These are phyloP conservation scores for Hyles vespertilio DNA, from an alignment of 1,140 invertebrate species.

Conservation along the genomic window DNA sequence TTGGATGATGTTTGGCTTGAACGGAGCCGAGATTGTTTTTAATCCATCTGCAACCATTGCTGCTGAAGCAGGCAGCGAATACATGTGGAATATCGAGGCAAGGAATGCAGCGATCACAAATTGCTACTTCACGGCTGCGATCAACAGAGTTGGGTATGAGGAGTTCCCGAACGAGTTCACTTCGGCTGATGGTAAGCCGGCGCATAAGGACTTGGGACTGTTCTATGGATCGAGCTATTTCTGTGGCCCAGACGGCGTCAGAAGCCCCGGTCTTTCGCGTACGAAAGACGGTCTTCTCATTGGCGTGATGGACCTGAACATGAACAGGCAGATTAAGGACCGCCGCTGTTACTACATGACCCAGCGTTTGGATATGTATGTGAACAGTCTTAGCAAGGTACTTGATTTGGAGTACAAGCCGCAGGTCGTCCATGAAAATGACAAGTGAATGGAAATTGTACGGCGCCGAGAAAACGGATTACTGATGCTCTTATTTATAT, in stretches of 20 bases:
- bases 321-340: conserved; percentile 96
- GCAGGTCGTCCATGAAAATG: conserved; percentile 58
- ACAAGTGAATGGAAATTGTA: conserved; percentile 30
- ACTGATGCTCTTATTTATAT: no score
- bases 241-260: conserved; percentile 93
- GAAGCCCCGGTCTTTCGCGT: conserved; percentile 94
- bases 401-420: conserved; percentile 61
- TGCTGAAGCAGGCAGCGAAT: conserved; percentile 86
- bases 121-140: conserved; percentile 94
- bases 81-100: conserved; percentile 97
- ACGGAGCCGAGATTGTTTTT: conserved; percentile 99
- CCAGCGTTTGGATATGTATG: conserved; percentile 94
- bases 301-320: conserved; percentile 94
- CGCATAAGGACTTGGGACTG: conserved; percentile 95
- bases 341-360: conserved; percentile 98
- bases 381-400: conserved; percentile 73
- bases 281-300: conserved; percentile 92
- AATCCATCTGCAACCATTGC: conserved; percentile 97
- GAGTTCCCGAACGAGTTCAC: conserved; percentile 86
- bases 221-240: conserved; percentile 99
- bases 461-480: background rate
- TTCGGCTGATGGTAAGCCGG: conserved; percentile 92
- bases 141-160: conserved; percentile 98
- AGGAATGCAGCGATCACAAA: conserved; percentile 98
- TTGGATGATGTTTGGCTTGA: conserved; percentile 97